Percentiles rank a stretch among this genome's conserved stretches.
Conservation (phyloP, 2,797 vertebrate species). For the Enteromius paludinosus region DNA sequence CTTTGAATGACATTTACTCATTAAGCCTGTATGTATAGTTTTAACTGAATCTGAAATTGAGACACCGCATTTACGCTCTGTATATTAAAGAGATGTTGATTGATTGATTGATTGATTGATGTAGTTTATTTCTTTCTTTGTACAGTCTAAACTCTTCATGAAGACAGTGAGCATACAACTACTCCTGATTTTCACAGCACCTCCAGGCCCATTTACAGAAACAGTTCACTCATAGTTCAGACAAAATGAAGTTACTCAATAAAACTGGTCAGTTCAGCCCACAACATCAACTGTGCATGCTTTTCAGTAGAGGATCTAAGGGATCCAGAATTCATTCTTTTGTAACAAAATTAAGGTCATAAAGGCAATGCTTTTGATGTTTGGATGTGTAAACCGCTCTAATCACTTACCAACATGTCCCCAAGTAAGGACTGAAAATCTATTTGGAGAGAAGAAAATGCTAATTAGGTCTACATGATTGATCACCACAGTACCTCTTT, state of each 20-base stretch:
- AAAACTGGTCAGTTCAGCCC: background rate
- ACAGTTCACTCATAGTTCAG: conserved; percentile 56
- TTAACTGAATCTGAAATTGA: background rate
- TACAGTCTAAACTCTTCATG: conserved; percentile 78
- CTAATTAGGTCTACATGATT: background rate
- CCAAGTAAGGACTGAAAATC: background rate
- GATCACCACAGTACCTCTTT: background rate
- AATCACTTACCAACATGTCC: background rate
- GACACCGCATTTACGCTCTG: background rate
- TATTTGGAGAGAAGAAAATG: background rate
- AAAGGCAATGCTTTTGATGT: background rate
- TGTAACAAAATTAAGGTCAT: background rate
- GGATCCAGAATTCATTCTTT: background rate
- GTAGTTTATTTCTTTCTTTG: conserved; percentile 78
- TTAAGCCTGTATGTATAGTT: background rate
- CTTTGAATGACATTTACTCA: conserved; percentile 9
- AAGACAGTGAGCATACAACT: conserved; percentile 77
- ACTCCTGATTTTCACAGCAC: conserved; percentile 78
- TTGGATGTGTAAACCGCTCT: background rate
- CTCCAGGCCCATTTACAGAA: conserved; percentile 70
- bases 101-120: conserved; percentile 58
- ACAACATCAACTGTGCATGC: background rate
- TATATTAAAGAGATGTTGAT: conserved; percentile 45
- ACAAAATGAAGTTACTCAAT: conserved; percentile 14
- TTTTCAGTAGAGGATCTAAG: background rate